A percentile compares a stretch with the other conserved stretches of the same genome.
phyloP scores from a whole-genome alignment of 2,888 invertebrate species.

The Hirtodrosophila cameraria region DNA sequence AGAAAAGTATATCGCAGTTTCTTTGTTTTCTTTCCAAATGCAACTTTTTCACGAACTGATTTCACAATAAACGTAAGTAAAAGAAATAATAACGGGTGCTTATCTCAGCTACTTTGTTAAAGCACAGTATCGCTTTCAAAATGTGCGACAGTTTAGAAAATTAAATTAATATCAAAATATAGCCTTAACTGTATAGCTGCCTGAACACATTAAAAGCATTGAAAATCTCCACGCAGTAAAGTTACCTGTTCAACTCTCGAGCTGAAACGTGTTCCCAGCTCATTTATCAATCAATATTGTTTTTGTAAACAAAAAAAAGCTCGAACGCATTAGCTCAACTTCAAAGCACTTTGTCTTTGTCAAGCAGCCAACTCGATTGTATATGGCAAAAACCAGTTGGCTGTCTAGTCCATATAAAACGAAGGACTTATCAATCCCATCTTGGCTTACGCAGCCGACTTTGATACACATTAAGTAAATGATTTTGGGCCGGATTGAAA shows the following conservation, averaged over 20 bases:
- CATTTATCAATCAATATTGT: conserved; percentile 75
- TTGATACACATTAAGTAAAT: conserved; percentile 69
- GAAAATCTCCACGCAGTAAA: neutral
- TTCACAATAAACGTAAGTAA: no score
- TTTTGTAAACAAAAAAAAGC: conserved; percentile 51
- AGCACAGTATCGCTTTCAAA: no score
- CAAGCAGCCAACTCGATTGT: conserved; percentile 25
- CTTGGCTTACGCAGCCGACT: conserved; percentile 29
- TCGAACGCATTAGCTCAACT: conserved; percentile 51
- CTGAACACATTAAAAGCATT: conserved; percentile 3
- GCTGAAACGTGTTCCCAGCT: conserved; percentile 20
- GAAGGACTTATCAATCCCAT: conserved; percentile 31
- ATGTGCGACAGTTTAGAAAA: no score
- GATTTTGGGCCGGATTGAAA: conserved; percentile 59
- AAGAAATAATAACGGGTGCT: no score
- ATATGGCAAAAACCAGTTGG: conserved; percentile 15
- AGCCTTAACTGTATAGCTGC: no score
- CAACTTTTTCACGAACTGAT: no score
- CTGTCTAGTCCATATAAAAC: conserved; percentile 8
- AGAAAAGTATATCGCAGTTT: no score
- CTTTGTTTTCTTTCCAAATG: no score
- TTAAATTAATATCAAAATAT: no score
- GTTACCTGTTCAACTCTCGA: conserved; percentile 1
- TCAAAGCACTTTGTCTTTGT: conserved; percentile 73
- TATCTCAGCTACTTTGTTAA: no score